Evolutionary conservation across 1,140 invertebrate genomes (phyloP).

Genomic region (Cydia fagiglandana): DNA sequence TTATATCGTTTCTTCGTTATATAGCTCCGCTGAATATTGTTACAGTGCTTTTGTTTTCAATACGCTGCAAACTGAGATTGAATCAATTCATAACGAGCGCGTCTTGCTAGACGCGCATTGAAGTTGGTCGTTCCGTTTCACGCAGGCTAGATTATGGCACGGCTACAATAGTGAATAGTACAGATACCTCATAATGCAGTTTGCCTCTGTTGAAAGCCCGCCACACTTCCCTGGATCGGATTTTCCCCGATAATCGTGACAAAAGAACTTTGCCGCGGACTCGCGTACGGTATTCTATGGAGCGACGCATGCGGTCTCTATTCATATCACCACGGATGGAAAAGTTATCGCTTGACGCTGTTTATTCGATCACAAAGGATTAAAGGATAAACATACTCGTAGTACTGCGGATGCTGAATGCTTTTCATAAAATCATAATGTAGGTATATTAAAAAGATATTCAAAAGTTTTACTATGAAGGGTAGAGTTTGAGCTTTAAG

Average conservation of each 20-base stretch:
- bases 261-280: constrained; percentile 73
- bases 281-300: constrained; percentile 49
- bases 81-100: constrained; percentile 23
- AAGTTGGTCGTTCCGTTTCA: constrained; percentile 46
- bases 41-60: background rate
- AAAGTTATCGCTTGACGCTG: constrained; percentile 59
- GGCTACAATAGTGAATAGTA: constrained; percentile 49
- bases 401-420: background rate
- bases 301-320: constrained; percentile 60
- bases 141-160: constrained; percentile 55
- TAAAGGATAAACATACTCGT: constrained; percentile 9
- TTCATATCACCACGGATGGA: constrained; percentile 59
- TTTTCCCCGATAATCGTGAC: constrained; percentile 75
- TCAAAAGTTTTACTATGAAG: too few species aligned
- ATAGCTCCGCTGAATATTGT: constrained; percentile 7
- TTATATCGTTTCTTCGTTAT: background rate
- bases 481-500: too few species aligned
- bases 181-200: constrained; percentile 75
- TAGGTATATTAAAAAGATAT: background rate
- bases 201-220: constrained; percentile 68
- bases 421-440: background rate
- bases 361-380: constrained; percentile 54
- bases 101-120: background rate
- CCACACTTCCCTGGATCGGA: constrained; percentile 75
- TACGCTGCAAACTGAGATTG: constrained; percentile 15